Base-by-base conservation (phyloP, 2,888 invertebrate genomes). In the Chelonus formosanus region DNA sequence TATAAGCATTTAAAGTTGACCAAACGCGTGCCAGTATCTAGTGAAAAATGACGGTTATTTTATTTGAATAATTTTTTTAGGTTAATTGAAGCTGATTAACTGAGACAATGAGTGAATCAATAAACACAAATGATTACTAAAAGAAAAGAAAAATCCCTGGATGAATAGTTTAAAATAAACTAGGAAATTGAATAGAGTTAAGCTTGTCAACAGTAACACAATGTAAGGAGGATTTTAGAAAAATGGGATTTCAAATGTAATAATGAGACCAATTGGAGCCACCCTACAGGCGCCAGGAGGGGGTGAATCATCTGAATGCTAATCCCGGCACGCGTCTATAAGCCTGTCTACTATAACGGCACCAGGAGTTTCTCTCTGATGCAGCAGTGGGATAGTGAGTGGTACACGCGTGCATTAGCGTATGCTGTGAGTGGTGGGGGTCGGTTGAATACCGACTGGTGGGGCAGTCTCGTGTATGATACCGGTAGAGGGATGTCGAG, bases 391-490 rank as follows among this genome's bases (percentile, higher is more conserved):
- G 40, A 40, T 6, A 40, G 40, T 40, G 40, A 40, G 40, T 40
- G 40, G 4, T 40, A 40, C 52, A 47, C 35, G 44, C 40, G 45
- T 40, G 34, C 34, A 52, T n/a, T 36, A 5, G 48, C 31, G 50
- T 32, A 40, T 40, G 3, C 7, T 44, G 44, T 48, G 53, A 8
- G 44, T 43, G 56, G 60, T 10, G 54, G 60, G 65, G 56, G 48
- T 31, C 2, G 3, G 1, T 40, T 40, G 0, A 40, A 40, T 40
- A 44, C 68, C 57, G 63, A 68, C 68, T 76, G 78, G 79, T 75
- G 76, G 77, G 78, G 78, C 71, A 76, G 69, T 72, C 78, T 75
- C 78, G 78, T 80, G 80, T 74, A 75, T 74, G 76, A 74, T 75
- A 76, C 73, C 74, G 73, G 76, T 78, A 79, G 77, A 76, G 79